Evolutionary conservation across 2,888 invertebrate genomes (phyloP), one percentile per base, ranked within the genome.

Genomic region (Ditula angustiorana): DNA sequence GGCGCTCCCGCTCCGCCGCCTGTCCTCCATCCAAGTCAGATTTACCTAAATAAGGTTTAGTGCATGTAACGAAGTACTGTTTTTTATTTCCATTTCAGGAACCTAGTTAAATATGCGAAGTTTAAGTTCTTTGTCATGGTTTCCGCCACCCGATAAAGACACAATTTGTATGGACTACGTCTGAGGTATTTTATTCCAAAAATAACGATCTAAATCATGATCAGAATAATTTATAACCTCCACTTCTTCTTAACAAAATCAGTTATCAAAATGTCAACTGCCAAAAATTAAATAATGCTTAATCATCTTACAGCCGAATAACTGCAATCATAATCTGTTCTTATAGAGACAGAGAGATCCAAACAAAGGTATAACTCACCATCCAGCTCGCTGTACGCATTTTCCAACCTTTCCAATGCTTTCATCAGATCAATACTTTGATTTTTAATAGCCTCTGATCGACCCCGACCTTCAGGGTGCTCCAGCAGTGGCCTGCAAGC

Each of bases 341-440:
- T n/a, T n/a, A n/a, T n/a, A n/a, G n/a, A n/a, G n/a, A 35, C 13
- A 2, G 13, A 35, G 2, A n/a, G 5, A 7, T 19, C 3, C 19
- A 33, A 28, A 1, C 10, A 52, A 26, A 19, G n/a, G 26, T 2
- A 41, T n/a, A 58, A 66, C 58, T 68, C 33, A 79, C 79, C 71
- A 13, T 69, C 73, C 0, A 81, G 49, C 4, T 71, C 67, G 0
- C 66, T 68, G 62, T 81, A 87, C 0, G 83, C 76, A 1, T 73
- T 73, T 62, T 74, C 82, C 26, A 91, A 71, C 16, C 67, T 74
- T 5, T 89, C 87, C 57, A 91, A 64, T 0, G 88, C 86, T 35
- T 79, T 81, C 0, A 75, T 77, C 16, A 90, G 72, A 0, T 79
- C 76, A 7, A 71, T 35, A 0, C 69, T 66, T 11, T 58, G 63